Evolutionary conservation across 1,140 invertebrate species (phyloP).

Genomic region (Triops cancriformis): DNA sequence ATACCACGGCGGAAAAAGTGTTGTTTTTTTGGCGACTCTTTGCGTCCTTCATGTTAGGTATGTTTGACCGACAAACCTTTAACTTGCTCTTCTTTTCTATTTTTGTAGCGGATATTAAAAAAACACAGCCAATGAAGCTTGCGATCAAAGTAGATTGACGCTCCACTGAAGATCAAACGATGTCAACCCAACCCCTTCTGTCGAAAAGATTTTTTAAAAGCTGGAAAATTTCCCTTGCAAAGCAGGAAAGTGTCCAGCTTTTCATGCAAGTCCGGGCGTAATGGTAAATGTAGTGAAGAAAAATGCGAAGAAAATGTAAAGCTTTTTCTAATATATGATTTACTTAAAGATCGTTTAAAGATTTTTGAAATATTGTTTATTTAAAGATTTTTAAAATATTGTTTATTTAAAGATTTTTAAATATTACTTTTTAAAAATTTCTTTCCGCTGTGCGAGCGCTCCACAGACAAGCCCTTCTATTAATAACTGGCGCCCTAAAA

Average conservation of each 20-base stretch:
- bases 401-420: not conserved
- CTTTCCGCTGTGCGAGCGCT: no score
- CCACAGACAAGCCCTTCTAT: no score
- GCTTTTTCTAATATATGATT: no score
- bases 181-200: not conserved
- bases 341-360: no score
- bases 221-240: not conserved
- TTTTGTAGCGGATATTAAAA: not conserved
- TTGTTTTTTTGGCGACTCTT: not conserved
- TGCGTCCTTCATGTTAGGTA: no score
- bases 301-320: no score
- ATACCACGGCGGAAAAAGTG: not conserved
- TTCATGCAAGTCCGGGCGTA: no score
- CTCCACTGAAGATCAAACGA: not conserved
- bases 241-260: no score
- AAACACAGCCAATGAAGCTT: not conserved
- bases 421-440: not conserved
- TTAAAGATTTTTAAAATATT: no score
- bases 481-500: no score
- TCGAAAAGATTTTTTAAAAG: not conserved
- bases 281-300: no score
- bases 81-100: not conserved
- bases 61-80: not conserved
- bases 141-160: not conserved
- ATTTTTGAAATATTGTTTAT: no score